Conservation (phyloP, 2,113 vertebrate species). For the Anarrhichthys ocellatus region DNA sequence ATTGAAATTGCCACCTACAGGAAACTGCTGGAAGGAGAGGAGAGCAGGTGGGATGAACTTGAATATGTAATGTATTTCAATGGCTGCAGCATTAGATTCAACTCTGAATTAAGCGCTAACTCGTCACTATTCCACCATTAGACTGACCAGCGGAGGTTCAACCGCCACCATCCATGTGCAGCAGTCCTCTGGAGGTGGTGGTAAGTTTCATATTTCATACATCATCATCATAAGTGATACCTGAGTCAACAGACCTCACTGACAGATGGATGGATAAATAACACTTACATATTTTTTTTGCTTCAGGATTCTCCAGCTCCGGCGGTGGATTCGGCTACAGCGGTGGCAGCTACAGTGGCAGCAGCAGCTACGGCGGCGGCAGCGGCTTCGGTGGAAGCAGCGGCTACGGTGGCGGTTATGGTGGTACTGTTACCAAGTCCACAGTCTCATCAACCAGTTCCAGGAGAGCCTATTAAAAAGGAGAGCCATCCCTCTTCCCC, state of each 20-base stretch:
- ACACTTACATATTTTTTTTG: conserved; percentile 4
- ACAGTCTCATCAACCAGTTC: conserved; percentile 16
- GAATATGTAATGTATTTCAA: neutral
- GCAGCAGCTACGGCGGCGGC: neutral
- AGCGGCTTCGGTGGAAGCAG: neutral
- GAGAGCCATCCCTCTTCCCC: conserved; percentile 59
- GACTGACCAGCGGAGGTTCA: conserved; percentile 68
- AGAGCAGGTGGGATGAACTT: conserved; percentile 83
- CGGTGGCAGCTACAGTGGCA: conserved; percentile 26
- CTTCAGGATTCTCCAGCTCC: conserved; percentile 51
- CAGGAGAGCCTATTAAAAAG: conserved; percentile 55
- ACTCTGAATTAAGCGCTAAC: conserved; percentile 29
- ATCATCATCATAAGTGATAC: neutral
- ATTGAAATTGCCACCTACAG: conserved; percentile 95
- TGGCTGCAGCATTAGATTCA: neutral
- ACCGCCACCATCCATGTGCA: conserved; percentile 80
- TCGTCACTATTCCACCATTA: conserved; percentile 39
- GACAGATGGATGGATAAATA: neutral
- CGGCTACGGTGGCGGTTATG: conserved; percentile 34
- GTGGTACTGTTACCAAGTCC: conserved; percentile 69
- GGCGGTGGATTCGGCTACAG: conserved; percentile 25
- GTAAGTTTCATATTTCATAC: conserved; percentile 44
- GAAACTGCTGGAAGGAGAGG: conserved; percentile 93
- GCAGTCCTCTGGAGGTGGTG: conserved; percentile 66
- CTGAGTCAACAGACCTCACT: neutral